These are phyloP conservation scores for rabbit (Oryctolagus cuniculus) DNA, from an alignment of 2,113 vertebrate species.

Conservation along the genomic window mOryCun1.1 NC_091434.1:95781001-95781500, in stretches of 20 bases:
- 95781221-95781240: neutral
- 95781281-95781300: neutral
- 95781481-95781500: constrained; percentile 81
- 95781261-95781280: no score
- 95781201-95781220: neutral
- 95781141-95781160: neutral
- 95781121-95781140: neutral
- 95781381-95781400: neutral
- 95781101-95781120: no score
- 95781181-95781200: neutral
- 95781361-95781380: constrained; percentile 32
- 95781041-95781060: neutral
- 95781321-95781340: neutral
- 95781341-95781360: neutral
- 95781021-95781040: constrained; percentile 21
- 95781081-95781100: neutral
- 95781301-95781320: neutral
- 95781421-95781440: neutral
- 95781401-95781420: constrained; percentile 24
- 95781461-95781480: constrained; percentile 70
- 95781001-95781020: neutral
- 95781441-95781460: constrained; percentile 55
- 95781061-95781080: neutral
- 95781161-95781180: neutral
- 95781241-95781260: neutral